phyloP scores from a whole-genome alignment of 2,888 invertebrate genomes.

The Corythucha ciliata region DNA sequence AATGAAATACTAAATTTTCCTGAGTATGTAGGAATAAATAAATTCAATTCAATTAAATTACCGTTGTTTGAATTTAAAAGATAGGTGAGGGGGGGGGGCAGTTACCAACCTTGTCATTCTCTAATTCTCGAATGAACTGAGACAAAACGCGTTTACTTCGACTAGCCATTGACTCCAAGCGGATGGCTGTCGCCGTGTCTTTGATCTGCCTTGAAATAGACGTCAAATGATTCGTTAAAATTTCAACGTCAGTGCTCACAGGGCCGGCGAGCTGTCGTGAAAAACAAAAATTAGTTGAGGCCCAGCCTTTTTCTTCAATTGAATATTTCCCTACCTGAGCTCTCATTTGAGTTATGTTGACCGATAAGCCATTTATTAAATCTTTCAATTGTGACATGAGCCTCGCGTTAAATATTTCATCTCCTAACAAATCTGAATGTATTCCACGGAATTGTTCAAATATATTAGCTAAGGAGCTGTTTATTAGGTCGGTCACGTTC shows the following conservation, averaged over 20 bases:
- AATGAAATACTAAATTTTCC: constrained; percentile 63
- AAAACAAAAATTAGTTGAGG: too few relatives aligned
- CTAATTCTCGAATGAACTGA: constrained; percentile 57
- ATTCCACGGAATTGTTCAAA: too few relatives aligned
- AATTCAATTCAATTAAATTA: background rate
- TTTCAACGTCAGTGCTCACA: constrained; percentile 53
- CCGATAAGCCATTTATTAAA: too few relatives aligned
- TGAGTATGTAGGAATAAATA: constrained; percentile 38
- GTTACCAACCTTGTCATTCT: constrained; percentile 42
- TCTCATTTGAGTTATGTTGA: too few relatives aligned
- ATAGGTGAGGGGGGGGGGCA: background rate
- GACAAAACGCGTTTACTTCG: constrained; percentile 56
- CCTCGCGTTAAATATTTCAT: too few relatives aligned
- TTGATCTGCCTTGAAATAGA: constrained; percentile 58
- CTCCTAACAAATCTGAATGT: too few relatives aligned
- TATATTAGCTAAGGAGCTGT: too few relatives aligned
- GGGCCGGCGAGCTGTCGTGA: constrained; percentile 49
- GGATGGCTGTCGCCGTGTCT: constrained; percentile 60
- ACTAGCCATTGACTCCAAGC: constrained; percentile 58
- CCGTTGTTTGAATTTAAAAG: background rate
- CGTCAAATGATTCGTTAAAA: constrained; percentile 56
- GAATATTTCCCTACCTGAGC: too few relatives aligned
- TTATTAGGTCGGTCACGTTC: too few relatives aligned
- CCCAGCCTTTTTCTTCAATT: too few relatives aligned
- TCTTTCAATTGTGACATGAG: too few relatives aligned